phyloP scores from a whole-genome alignment of 2,113 vertebrate genomes.

The Petaurus breviceps region DNA sequence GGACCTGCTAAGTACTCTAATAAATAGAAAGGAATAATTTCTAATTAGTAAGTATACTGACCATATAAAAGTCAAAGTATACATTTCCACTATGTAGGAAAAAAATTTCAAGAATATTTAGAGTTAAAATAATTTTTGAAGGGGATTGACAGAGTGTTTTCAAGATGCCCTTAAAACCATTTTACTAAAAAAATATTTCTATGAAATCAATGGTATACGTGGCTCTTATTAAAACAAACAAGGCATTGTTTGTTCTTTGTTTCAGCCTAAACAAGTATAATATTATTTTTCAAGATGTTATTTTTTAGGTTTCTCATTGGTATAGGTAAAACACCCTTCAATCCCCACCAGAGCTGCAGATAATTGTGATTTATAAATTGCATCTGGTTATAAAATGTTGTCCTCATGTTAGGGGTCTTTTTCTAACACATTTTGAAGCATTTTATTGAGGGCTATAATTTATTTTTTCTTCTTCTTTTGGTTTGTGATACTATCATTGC shows the following conservation, averaged over 20 bases:
- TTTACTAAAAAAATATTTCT: background rate
- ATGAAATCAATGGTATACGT: background rate
- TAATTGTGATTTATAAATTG: background rate
- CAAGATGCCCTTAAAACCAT: background rate
- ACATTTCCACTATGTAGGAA: background rate
- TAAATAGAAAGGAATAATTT: background rate
- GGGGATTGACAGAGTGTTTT: background rate
- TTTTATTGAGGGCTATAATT: background rate
- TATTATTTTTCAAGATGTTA: background rate
- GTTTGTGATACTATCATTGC: background rate
- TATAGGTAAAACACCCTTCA: background rate
- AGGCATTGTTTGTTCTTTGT: background rate
- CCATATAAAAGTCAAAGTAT: background rate
- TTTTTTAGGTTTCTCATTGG: background rate
- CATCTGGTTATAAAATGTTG: background rate
- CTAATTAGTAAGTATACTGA: background rate
- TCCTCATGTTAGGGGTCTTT: background rate
- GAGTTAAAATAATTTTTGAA: background rate
- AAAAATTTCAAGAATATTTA: background rate
- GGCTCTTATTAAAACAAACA: background rate
- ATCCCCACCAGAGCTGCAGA: background rate
- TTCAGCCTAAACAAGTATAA: no score
- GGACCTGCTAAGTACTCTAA: background rate
- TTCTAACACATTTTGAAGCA: background rate
- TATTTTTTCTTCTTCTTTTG: background rate